phyloP scores from a whole-genome alignment of 2,888 invertebrate species.

The Agapetus fuscipes region DNA sequence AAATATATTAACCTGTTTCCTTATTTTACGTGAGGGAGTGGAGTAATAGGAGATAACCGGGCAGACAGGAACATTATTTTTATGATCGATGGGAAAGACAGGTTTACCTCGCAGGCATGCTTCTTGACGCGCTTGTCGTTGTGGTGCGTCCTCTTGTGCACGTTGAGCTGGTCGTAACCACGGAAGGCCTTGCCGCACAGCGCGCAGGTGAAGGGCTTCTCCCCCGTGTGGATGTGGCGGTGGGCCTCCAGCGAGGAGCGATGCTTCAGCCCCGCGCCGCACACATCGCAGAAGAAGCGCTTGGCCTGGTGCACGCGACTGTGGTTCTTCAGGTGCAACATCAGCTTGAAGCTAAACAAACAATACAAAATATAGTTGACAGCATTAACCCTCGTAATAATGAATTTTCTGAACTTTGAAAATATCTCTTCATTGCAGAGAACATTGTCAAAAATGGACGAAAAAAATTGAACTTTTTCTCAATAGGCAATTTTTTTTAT shows the following conservation, averaged over 20 bases:
- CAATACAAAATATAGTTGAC: too few species aligned
- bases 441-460: too few species aligned
- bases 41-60: too few species aligned
- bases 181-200: constrained; percentile 17
- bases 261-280: constrained; percentile 16
- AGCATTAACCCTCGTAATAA: constrained; percentile 16
- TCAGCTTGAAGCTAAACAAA: too few species aligned
- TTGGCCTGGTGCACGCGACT: constrained; percentile 8
- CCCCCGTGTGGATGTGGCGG: constrained; percentile 17
- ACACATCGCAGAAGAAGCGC: constrained; percentile 16
- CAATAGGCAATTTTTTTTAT: too few species aligned
- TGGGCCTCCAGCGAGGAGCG: constrained; percentile 15
- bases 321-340: constrained; percentile 8
- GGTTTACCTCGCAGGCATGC: constrained; percentile 17
- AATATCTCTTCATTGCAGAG: too few species aligned
- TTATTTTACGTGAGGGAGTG: too few species aligned
- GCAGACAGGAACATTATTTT: too few species aligned
- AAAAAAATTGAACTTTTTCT: too few species aligned
- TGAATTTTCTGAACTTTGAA: too few species aligned
- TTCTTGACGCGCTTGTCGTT: constrained; percentile 16
- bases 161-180: constrained; percentile 13
- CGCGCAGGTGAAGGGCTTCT: constrained; percentile 16
- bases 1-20: too few species aligned
- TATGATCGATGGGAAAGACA: too few species aligned
- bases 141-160: constrained; percentile 16